phyloP scores from a whole-genome alignment of 2,113 vertebrate genomes.

The Hippocampus abdominalis region DNA sequence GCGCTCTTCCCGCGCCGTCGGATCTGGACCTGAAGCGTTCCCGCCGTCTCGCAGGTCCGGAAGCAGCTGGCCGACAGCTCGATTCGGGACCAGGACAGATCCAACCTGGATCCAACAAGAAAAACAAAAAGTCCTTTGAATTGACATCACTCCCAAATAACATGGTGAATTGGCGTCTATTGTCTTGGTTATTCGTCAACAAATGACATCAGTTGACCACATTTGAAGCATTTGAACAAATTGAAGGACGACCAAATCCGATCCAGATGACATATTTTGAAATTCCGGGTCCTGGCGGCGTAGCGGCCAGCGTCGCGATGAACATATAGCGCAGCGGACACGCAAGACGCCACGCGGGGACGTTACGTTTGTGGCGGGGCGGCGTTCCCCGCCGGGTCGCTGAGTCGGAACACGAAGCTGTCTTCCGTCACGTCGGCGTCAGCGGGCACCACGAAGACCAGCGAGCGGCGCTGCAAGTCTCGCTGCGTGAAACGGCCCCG shows the following conservation, averaged over 20 bases:
- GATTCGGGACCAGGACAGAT: constrained; percentile 66
- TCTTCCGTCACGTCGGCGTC: constrained; percentile 62
- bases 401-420: constrained; percentile 69
- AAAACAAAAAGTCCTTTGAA: no score
- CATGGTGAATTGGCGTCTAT: no score
- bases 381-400: constrained; percentile 68
- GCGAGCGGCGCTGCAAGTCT: constrained; percentile 63
- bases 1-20: constrained; percentile 58
- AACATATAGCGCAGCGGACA: neutral
- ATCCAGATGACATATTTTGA: no score
- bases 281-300: no score
- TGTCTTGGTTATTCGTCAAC: no score
- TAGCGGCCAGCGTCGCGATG: no score
- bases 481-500: constrained; percentile 62
- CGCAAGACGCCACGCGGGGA: no score
- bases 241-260: no score
- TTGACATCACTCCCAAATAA: no score
- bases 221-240: no score
- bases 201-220: no score
- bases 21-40: constrained; percentile 70
- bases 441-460: constrained; percentile 61
- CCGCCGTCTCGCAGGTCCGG: constrained; percentile 63
- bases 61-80: constrained; percentile 67
- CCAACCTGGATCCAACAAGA: constrained; percentile 54
- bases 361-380: constrained; percentile 61